Evolutionary conservation across 2,113 vertebrate genomes (phyloP), one percentile per base, ranked within the genome.

Genomic region (Pipra filicauda): DNA sequence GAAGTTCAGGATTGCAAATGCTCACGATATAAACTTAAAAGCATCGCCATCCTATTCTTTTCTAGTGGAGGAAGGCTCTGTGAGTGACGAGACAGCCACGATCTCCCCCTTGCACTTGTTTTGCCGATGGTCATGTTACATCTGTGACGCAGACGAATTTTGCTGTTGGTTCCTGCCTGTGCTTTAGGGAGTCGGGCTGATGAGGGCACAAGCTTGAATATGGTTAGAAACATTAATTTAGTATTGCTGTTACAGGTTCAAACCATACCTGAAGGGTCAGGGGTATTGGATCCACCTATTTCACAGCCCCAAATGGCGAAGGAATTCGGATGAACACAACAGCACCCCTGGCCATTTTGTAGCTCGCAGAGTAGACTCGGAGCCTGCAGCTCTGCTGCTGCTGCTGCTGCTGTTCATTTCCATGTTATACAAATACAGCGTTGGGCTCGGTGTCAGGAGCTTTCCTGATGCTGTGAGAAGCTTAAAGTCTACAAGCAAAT

Each of bases 61-160:
- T 84, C 6, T 21, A 6, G 6, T 0, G 17, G 71, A 52, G 89
- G 92, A n/a, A 69, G 86, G 88, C 90, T 81, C 54, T 41, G 79
- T 43, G 82, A 44, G 28, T 39, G 94, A 62, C 27, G 65, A 95
- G 93, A 20, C 89, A 82, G 97, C 92, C 95, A 67, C 10, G 91
- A 88, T 95, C 75, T 91, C 93, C 24, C 70, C 13, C 14, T 92
- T 94, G 88, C 88, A 21, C 86, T 93, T 64, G 93, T 90, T 95
- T 90, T 93, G 89, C 86, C 41, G 74, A 92, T 87, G 89, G 91
- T 94, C 91, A 92, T 94, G 92, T 96, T 96, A 96, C 95, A 94
- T 77, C 94, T 96, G 96, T 97, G 95, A 97, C 96, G 93, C 97
- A 97, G 91, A 76, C 91, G 73, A 33, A 96, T 88, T 97, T 96